Conservation (phyloP, 2,113 vertebrate genomes). For the Syngnathus scovelli region DNA sequence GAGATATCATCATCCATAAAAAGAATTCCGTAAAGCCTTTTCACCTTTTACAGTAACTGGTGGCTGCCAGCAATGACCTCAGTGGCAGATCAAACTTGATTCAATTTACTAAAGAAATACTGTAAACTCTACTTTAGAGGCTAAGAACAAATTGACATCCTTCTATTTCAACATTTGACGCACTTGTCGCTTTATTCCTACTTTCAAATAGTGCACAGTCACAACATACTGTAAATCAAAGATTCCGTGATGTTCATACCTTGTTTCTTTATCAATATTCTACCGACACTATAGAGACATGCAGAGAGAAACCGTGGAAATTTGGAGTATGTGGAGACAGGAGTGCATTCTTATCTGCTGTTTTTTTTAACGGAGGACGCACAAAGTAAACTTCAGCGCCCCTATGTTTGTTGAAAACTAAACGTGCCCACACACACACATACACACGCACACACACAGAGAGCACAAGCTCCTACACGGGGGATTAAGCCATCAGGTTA, state of each 20-base stretch:
- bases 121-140: neutral
- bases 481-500: slow-evolving; percentile 42
- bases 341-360: slow-evolving; percentile 29
- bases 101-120: neutral
- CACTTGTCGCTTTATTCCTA: neutral
- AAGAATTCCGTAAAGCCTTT: neutral
- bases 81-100: neutral
- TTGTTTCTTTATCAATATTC: neutral
- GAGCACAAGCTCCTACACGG: slow-evolving; percentile 38
- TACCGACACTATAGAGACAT: neutral
- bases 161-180: neutral
- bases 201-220: neutral
- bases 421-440: slow-evolving; percentile 5
- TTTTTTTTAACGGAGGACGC: slow-evolving; percentile 43
- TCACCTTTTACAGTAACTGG: neutral
- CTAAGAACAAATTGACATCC: neutral
- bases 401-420: slow-evolving; percentile 3
- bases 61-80: neutral
- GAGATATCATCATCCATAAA: neutral
- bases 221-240: neutral
- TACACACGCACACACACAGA: slow-evolving; percentile 2
- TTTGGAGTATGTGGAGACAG: slow-evolving; percentile 14
- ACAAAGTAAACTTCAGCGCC: slow-evolving; percentile 30
- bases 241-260: neutral
- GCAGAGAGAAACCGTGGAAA: neutral